Percentiles rank a stretch among this genome's conserved stretches.
phyloP scores from a whole-genome alignment of 2,797 vertebrate genomes.

The Monodelphis domestica region DNA sequence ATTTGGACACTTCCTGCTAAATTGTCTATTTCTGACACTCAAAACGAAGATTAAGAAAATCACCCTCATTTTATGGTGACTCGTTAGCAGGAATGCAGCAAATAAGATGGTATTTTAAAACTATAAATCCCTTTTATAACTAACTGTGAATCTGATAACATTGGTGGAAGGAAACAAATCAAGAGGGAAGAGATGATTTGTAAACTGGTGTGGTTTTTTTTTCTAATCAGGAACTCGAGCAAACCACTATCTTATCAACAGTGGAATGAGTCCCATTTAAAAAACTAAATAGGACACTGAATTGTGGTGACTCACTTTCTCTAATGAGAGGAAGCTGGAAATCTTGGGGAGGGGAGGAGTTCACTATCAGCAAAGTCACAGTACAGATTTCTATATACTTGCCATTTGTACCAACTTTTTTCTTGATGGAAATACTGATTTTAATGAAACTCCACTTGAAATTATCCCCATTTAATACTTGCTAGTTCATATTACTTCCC shows the following conservation, averaged over 20 bases:
- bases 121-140: slow-evolving; percentile 82
- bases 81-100: slow-evolving; percentile 84
- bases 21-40: slow-evolving; percentile 84
- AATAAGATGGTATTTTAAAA: slow-evolving; percentile 80
- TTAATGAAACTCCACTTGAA: slow-evolving; percentile 77
- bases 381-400: slow-evolving; percentile 49
- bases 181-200: slow-evolving; percentile 75
- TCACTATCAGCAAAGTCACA: slow-evolving; percentile 62
- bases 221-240: slow-evolving; percentile 80
- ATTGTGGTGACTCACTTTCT: slow-evolving; percentile 70
- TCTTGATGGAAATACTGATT: slow-evolving; percentile 68
- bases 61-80: slow-evolving; percentile 84
- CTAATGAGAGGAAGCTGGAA: slow-evolving; percentile 81
- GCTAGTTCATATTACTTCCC: neutral
- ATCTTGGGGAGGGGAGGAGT: slow-evolving; percentile 63
- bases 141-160: slow-evolving; percentile 70
- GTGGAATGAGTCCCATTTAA: slow-evolving; percentile 79
- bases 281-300: slow-evolving; percentile 73
- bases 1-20: slow-evolving; percentile 82
- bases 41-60: slow-evolving; percentile 85
- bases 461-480: slow-evolving; percentile 57
- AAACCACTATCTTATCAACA: slow-evolving; percentile 80
- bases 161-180: slow-evolving; percentile 73
- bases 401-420: slow-evolving; percentile 63
- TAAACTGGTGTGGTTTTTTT: slow-evolving; percentile 56